Conservation (phyloP, 2,113 vertebrate genomes). For the Falcunculus frontatus region DNA sequence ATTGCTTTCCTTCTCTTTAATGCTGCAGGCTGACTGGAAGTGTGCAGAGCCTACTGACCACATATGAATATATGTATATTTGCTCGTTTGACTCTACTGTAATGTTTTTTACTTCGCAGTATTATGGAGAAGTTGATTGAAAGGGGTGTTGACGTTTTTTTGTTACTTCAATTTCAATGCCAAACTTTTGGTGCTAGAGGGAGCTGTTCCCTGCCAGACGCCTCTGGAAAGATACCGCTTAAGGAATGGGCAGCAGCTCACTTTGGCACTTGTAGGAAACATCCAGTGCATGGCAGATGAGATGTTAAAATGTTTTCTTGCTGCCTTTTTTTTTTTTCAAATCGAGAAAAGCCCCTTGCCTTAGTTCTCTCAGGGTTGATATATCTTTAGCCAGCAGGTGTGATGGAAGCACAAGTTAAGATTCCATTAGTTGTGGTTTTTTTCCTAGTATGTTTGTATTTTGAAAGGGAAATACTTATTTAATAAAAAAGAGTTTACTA, state of each 20-base stretch:
- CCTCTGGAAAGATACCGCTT: neutral
- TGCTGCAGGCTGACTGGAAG: neutral
- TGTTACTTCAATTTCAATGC: neutral
- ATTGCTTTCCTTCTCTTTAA: neutral
- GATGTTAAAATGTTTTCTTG: neutral
- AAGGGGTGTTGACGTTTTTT: neutral
- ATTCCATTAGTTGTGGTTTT: neutral
- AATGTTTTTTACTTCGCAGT: neutral
- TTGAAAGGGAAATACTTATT: neutral
- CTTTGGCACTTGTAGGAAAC: neutral
- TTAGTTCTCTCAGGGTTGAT: neutral
- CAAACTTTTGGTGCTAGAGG: conserved; percentile 16
- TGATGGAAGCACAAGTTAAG: neutral
- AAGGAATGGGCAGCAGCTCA: neutral
- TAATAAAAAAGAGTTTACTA: neutral
- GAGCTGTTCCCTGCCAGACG: conserved; percentile 14
- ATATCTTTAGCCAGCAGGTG: neutral
- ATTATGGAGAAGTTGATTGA: neutral
- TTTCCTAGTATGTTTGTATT: neutral
- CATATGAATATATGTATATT: neutral
- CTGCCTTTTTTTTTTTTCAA: neutral
- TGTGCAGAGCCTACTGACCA: neutral
- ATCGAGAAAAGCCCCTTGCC: accelerated
- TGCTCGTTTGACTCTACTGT: neutral
- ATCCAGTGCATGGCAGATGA: neutral